These are phyloP conservation scores for Paramuricea clavata DNA, from an alignment of 92 coral and sea anemone genomes.

Conservation along the genomic window DNA sequence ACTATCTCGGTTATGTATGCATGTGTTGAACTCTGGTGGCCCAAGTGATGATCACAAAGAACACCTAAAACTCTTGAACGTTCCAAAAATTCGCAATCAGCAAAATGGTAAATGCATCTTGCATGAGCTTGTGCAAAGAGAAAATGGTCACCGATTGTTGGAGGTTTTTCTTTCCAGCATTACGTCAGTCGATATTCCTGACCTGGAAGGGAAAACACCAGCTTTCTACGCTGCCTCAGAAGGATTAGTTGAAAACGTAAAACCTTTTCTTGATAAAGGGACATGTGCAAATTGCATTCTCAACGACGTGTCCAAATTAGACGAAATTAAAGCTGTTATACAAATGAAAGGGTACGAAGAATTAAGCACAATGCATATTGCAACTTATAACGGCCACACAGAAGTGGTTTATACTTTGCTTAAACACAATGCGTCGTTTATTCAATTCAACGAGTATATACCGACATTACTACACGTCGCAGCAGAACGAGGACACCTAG, in stretches of 20 bases:
- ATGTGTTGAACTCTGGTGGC: slow-evolving; percentile 56
- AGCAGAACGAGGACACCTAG: slow-evolving; percentile 68
- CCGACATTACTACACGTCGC: slow-evolving; percentile 72
- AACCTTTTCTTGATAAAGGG: slow-evolving; percentile 46
- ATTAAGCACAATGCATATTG: slow-evolving; percentile 73
- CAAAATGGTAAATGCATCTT: slow-evolving; percentile 53
- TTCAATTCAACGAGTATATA: slow-evolving; percentile 24
- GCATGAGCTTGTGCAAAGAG: slow-evolving; percentile 72
- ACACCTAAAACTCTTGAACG: slow-evolving; percentile 25
- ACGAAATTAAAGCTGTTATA: slow-evolving; percentile 39
- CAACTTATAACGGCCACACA: slow-evolving; percentile 67
- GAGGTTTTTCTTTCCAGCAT: slow-evolving; percentile 55
- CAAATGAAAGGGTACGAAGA: slow-evolving; percentile 68
- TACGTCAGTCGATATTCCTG: slow-evolving; percentile 56
- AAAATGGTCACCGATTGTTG: slow-evolving; percentile 37
- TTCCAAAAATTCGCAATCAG: slow-evolving; percentile 51
- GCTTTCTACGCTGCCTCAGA: slow-evolving; percentile 69
- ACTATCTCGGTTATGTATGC: slow-evolving; percentile 68
- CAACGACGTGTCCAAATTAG: neutral
- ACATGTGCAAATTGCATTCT: slow-evolving; percentile 52
- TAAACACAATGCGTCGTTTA: slow-evolving; percentile 41
- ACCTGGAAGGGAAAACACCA: slow-evolving; percentile 72
- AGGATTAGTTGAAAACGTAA: slow-evolving; percentile 64
- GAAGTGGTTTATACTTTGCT: slow-evolving; percentile 59
- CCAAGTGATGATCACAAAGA: neutral